phyloP scores from a whole-genome alignment of 1,140 invertebrate genomes.

The Psilanteris sp. region DNA sequence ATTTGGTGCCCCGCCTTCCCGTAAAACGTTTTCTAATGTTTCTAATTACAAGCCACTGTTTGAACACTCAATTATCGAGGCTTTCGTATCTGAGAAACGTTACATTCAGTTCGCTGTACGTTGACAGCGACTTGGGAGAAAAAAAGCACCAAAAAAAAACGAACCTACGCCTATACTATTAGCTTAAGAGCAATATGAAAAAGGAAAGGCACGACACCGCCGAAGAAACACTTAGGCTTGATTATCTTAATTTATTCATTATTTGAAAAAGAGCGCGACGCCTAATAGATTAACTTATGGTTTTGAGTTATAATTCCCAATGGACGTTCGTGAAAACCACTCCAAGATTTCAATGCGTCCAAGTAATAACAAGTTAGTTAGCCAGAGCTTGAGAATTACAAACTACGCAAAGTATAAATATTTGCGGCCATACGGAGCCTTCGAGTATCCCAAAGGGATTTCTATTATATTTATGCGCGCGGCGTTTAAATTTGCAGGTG shows the following conservation, averaged over 20 bases:
- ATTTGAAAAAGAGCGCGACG: slow-evolving; percentile 44
- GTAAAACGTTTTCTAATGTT: slow-evolving; percentile 68
- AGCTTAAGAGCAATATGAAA: slow-evolving; percentile 49
- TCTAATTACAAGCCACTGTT: slow-evolving; percentile 73
- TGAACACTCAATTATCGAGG: slow-evolving; percentile 72
- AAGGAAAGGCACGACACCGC: slow-evolving; percentile 27
- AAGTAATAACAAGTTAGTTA: too few relatives aligned
- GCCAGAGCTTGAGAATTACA: too few relatives aligned
- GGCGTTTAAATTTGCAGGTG: slow-evolving; percentile 10
- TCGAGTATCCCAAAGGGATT: too few relatives aligned
- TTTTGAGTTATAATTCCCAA: too few relatives aligned
- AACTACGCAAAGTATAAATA: too few relatives aligned
- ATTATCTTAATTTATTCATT: slow-evolving; percentile 53
- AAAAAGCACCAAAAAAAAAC: too few relatives aligned
- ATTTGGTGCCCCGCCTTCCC: slow-evolving; percentile 53
- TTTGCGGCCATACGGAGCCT: too few relatives aligned
- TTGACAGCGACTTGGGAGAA: slow-evolving; percentile 40
- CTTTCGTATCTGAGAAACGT: slow-evolving; percentile 59
- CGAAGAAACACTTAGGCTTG: slow-evolving; percentile 40
- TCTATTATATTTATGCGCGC: not conserved
- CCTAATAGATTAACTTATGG: too few relatives aligned
- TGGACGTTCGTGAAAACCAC: too few relatives aligned
- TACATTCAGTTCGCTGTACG: slow-evolving; percentile 22
- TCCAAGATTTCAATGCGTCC: too few relatives aligned
- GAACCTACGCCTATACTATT: slow-evolving; percentile 37